Conservation (phyloP, 2,797 vertebrate genomes). For the Urosaurus nigricauda region DNA sequence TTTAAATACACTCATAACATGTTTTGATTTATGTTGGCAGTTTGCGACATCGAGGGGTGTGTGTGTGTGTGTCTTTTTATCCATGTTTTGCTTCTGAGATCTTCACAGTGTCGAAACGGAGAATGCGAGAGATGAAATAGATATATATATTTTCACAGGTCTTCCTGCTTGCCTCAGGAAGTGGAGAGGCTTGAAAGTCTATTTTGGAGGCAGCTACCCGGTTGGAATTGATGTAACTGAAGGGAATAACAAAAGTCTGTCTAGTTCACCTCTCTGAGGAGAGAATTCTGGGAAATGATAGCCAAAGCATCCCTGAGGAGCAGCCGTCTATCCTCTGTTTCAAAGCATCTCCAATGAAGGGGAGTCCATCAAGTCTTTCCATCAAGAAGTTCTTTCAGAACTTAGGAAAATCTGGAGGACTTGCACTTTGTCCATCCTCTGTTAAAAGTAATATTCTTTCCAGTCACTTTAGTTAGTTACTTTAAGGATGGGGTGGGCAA, state of each 20-base stretch:
- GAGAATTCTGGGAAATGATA: background rate
- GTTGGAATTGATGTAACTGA: background rate
- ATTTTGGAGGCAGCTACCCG: background rate
- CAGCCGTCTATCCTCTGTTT: background rate
- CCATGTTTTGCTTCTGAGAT: background rate
- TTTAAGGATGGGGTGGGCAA: too few species aligned
- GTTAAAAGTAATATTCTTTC: background rate
- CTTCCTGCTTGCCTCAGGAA: background rate
- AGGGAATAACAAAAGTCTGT: background rate
- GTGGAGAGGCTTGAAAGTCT: background rate
- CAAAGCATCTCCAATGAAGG: too few species aligned
- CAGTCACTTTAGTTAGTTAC: too few species aligned
- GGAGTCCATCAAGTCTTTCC: background rate
- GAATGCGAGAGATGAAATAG: background rate
- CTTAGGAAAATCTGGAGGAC: too few species aligned
- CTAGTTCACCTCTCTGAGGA: too few species aligned
- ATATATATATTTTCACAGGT: background rate
- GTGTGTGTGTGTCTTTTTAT: background rate
- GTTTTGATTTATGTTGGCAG: constrained; percentile 6
- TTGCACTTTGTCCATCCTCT: too few species aligned
- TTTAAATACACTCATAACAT: background rate
- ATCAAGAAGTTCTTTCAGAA: background rate
- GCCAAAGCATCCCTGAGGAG: background rate
- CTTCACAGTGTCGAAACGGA: background rate
- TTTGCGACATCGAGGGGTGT: background rate